Base-by-base conservation (phyloP, 2,797 vertebrate genomes). In the Ispidina picta region DNA sequence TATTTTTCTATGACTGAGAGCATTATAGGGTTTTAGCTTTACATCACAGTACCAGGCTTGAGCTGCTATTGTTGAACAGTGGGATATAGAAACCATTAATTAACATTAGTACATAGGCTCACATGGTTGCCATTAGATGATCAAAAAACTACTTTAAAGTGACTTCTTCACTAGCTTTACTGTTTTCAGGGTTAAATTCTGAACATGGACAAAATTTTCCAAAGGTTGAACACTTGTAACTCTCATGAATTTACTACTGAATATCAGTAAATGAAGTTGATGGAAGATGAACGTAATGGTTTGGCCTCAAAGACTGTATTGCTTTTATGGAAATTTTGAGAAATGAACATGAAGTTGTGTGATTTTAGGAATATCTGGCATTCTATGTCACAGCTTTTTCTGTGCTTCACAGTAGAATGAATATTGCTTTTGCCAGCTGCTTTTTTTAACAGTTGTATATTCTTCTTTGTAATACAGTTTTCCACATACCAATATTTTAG, bases 231-330 rank as follows among this genome's bases (percentile, higher is more conserved):
- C 25, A 29, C 68, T 84, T 92, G 59, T 48, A 88, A 39, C 54
- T 91, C 83, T 60, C 76, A 68, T 83, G 52, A 92, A 94, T 94
- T 93, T 92, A 70, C 43, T 78, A 33, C 62, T 93, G 81, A 93
- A 78, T 43, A 72, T 87, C 55, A 63, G 25, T 58, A 83, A 76
- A 28, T 88, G 48, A 94, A 92, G 62, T 52, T 82, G 83, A 66
- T 86, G 78, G 92, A 93, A 95, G 74, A 89, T 64, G 52, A 89
- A 89, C 63, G 69, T 89, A 93, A 92, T 92, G 21, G 25, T 86
- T 91, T 94, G 89, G 87, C 74, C 52, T 81, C 44, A 74, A 56
- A 70, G 4, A 41, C 64, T 69, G 39, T 26, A 16, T 58, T 71
- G 10, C n/a, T 87, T 8, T 54, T 83, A 59, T 0, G 72, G 92